A percentile compares a stretch with the other conserved stretches of the same genome.
These are phyloP conservation scores for Limnothrissa miodon DNA, from an alignment of 2,113 vertebrate genomes.

Conservation along the genomic window DNA sequence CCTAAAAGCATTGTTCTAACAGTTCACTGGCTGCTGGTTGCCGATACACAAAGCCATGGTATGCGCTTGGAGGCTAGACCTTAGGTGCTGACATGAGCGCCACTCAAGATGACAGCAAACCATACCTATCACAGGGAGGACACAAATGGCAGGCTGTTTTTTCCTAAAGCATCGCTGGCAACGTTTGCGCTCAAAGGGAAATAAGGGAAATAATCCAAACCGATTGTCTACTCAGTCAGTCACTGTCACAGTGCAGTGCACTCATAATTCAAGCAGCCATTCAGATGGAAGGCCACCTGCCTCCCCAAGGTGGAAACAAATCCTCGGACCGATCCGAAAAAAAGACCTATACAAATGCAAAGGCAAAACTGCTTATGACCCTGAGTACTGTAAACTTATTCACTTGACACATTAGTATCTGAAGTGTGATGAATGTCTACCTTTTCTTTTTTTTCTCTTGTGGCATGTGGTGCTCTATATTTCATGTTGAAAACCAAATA, in stretches of 20 bases:
- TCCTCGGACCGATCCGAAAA: neutral
- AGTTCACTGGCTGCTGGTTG: neutral
- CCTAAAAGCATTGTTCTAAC: neutral
- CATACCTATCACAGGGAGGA: neutral
- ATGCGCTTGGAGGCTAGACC: neutral
- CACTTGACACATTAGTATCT: neutral
- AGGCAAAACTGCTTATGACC: neutral
- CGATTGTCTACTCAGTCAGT: neutral
- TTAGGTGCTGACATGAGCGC: neutral
- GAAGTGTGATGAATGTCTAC: neutral
- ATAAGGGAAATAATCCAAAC: neutral
- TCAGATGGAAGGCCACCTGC: conserved; percentile 3
- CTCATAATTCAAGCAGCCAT: neutral
- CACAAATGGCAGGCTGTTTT: neutral
- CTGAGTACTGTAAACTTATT: neutral
- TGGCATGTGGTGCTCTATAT: conserved; percentile 4
- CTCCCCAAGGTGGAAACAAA: neutral
- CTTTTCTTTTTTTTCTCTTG: neutral
- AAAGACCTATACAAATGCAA: neutral
- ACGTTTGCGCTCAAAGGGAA: neutral
- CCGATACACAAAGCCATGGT: neutral
- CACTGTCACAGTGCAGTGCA: neutral
- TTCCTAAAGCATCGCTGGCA: neutral
- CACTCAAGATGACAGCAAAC: neutral
- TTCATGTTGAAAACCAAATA: neutral